These are phyloP conservation scores for Keiferia lycopersicella DNA, from an alignment of 2,888 invertebrate genomes.

Conservation along the genomic window DNA sequence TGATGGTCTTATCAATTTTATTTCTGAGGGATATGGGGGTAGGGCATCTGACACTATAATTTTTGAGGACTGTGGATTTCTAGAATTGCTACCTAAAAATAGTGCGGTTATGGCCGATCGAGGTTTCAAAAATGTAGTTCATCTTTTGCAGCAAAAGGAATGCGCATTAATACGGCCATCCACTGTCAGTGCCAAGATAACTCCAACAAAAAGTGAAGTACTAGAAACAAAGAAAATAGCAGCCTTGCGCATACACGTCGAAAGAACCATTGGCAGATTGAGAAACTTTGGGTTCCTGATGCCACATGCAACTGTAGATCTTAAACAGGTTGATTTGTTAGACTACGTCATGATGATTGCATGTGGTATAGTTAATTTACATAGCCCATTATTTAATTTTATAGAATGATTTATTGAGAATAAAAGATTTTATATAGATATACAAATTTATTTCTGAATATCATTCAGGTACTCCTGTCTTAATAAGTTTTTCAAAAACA, in stretches of 20 bases:
- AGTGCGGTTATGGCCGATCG: constrained; percentile 18
- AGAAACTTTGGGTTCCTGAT: constrained; percentile 25
- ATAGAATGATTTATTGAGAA: too few relatives aligned
- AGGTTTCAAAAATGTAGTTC: constrained; percentile 19
- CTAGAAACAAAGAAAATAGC: constrained; percentile 28
- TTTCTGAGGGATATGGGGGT: constrained; percentile 21
- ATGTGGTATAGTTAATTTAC: constrained; percentile 30
- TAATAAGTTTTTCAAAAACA: too few relatives aligned
- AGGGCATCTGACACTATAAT: constrained; percentile 23
- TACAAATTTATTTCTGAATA: too few relatives aligned
- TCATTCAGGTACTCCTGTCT: too few relatives aligned
- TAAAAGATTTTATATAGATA: too few relatives aligned
- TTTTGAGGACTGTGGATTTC: constrained; percentile 23
- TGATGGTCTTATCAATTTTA: constrained; percentile 21
- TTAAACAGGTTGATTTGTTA: constrained; percentile 28
- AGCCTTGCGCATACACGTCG: constrained; percentile 28
- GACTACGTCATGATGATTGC: constrained; percentile 29
- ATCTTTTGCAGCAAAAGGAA: constrained; percentile 12
- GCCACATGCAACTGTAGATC: constrained; percentile 31
- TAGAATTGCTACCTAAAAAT: background rate
- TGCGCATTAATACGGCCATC: constrained; percentile 12
- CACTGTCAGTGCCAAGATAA: constrained; percentile 9
- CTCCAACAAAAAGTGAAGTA: constrained; percentile 14
- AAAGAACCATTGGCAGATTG: constrained; percentile 25
- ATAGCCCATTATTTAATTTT: constrained; percentile 19